A percentile compares a stretch with the other conserved stretches of the same genome.
Conservation (phyloP, 1,140 invertebrate species). For the Camponotus pennsylvanicus region DNA sequence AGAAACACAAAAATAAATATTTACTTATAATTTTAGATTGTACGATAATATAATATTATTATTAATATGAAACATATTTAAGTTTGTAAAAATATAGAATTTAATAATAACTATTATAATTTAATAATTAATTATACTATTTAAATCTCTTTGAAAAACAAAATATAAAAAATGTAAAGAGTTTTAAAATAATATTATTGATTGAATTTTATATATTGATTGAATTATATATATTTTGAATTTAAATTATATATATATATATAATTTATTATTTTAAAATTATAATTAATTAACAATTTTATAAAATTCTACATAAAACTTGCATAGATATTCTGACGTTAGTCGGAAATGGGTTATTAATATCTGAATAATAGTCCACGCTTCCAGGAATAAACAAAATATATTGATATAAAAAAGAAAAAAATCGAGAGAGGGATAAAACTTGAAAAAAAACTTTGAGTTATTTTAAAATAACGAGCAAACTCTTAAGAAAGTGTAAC, state of each 20-base stretch:
- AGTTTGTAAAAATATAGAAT: background rate
- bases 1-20: background rate
- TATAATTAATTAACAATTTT: background rate
- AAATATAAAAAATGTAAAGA: background rate
- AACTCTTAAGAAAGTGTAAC: conserved; percentile 76
- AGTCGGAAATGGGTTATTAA: background rate
- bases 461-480: conserved; percentile 66
- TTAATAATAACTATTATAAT: background rate
- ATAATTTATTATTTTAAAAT: no score
- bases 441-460: conserved; percentile 32
- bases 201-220: no score
- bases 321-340: background rate
- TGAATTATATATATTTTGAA: no score
- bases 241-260: no score
- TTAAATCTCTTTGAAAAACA: background rate
- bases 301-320: conserved; percentile 4
- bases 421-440: background rate
- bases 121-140: background rate
- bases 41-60: background rate
- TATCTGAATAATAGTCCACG: conserved; percentile 9
- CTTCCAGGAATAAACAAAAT: background rate
- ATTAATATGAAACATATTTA: background rate
- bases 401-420: background rate
- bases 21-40: no score
- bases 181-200: background rate